Conservation (phyloP, 2,113 vertebrate species). For the Thermophis baileyi region DNA sequence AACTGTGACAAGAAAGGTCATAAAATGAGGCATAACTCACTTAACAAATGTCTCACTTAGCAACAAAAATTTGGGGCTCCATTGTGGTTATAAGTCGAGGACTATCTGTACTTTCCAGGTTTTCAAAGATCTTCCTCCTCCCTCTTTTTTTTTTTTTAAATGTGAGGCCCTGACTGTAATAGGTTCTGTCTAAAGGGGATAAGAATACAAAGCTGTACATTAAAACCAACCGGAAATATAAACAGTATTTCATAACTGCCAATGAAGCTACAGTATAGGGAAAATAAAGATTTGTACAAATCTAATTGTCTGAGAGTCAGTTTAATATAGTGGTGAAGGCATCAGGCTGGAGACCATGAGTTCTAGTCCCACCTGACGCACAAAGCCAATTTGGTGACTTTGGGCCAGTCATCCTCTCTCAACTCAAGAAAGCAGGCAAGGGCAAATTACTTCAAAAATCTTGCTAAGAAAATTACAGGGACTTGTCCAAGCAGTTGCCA, state of each 20-base stretch:
- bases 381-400: background rate
- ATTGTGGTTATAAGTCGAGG: too few species aligned
- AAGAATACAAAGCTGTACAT: constrained; percentile 1
- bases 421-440: background rate
- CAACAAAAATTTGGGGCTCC: too few species aligned
- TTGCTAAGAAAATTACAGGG: background rate
- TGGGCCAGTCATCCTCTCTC: background rate
- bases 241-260: constrained; percentile 10
- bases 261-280: constrained; percentile 2
- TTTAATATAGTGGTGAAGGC: background rate
- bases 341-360: background rate
- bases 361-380: background rate
- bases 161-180: background rate
- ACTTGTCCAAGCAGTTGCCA: background rate
- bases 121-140: background rate
- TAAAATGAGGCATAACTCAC: too few species aligned
- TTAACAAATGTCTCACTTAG: too few species aligned
- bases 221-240: constrained; percentile 13
- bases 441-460: background rate
- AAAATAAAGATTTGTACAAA: constrained; percentile 6
- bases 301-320: background rate
- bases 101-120: background rate
- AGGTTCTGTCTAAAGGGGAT: background rate
- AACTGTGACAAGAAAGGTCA: too few species aligned
- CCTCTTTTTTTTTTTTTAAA: background rate